phyloP scores from a whole-genome alignment of 2,797 vertebrate species.

The Ceryle rudis region DNA sequence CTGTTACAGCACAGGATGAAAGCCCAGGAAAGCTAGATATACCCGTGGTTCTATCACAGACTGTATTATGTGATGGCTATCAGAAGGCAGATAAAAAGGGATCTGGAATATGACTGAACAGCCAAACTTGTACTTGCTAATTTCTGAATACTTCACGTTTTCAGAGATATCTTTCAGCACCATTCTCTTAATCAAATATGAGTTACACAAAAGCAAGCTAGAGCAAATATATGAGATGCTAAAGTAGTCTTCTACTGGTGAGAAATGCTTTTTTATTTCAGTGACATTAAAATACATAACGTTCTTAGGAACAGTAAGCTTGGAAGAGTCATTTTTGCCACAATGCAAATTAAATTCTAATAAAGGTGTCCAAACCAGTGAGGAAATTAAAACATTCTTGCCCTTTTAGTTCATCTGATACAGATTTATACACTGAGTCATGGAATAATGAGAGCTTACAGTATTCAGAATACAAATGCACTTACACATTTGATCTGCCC shows the following conservation, averaged over 20 bases:
- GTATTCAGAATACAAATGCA: neutral
- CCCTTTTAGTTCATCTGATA: neutral
- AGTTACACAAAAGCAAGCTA: neutral
- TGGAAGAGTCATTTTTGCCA: neutral
- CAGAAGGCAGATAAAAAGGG: constrained; percentile 27
- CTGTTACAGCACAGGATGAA: constrained; percentile 53
- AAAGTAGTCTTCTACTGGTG: neutral
- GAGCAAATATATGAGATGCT: neutral
- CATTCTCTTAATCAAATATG: neutral
- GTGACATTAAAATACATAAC: neutral
- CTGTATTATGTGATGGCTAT: constrained; percentile 20
- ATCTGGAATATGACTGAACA: neutral
- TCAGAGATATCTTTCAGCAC: neutral
- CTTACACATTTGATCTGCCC: neutral
- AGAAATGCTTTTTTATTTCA: neutral
- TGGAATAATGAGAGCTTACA: neutral
- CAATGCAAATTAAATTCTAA: neutral
- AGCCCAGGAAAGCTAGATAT: constrained; percentile 14
- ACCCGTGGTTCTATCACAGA: neutral
- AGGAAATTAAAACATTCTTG: constrained; percentile 11
- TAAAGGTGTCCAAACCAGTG: neutral
- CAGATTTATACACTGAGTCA: neutral
- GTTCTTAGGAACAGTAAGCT: neutral
- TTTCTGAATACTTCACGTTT: constrained; percentile 24
- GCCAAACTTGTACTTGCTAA: constrained; percentile 6